Percentiles rank a stretch among this genome's conserved stretches.
Conservation (phyloP, 2,797 vertebrate genomes). For the Garrulus glandarius region DNA sequence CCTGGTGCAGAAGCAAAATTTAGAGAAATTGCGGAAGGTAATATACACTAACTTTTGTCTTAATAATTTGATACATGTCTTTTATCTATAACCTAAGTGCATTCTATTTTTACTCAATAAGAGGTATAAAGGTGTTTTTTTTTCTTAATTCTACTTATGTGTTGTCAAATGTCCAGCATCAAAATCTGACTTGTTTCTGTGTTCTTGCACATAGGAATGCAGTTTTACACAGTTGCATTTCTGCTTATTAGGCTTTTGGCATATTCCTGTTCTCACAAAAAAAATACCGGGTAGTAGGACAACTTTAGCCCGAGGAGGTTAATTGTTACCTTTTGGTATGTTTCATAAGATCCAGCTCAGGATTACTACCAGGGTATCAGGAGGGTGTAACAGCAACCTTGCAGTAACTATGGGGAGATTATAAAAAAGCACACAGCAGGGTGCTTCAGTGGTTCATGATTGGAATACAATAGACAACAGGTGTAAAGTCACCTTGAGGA, state of each 20-base stretch:
- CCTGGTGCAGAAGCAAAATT: constrained; percentile 92
- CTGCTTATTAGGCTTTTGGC: not conserved
- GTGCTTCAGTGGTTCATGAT: not conserved
- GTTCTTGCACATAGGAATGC: not conserved
- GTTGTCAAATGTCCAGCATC: not conserved
- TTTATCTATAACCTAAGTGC: not conserved
- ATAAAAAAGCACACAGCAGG: not conserved
- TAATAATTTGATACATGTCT: not conserved
- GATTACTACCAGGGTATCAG: not conserved
- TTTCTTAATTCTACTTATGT: not conserved
- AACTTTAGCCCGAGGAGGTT: not conserved
- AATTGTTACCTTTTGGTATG: not conserved
- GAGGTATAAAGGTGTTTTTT: not conserved
- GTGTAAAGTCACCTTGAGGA: not conserved
- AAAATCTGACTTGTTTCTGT: not conserved
- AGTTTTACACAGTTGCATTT: not conserved
- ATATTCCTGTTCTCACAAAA: not conserved
- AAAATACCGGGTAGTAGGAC: not conserved
- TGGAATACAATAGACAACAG: not conserved
- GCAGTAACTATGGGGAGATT: not conserved
- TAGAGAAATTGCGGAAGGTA: constrained; percentile 95
- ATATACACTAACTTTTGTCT: not conserved
- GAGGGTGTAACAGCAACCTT: not conserved
- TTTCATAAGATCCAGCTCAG: not conserved
- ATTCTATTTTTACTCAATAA: not conserved